Evolutionary conservation across 2,113 vertebrate species (phyloP).

Genomic region (Scolopax mira): DNA sequence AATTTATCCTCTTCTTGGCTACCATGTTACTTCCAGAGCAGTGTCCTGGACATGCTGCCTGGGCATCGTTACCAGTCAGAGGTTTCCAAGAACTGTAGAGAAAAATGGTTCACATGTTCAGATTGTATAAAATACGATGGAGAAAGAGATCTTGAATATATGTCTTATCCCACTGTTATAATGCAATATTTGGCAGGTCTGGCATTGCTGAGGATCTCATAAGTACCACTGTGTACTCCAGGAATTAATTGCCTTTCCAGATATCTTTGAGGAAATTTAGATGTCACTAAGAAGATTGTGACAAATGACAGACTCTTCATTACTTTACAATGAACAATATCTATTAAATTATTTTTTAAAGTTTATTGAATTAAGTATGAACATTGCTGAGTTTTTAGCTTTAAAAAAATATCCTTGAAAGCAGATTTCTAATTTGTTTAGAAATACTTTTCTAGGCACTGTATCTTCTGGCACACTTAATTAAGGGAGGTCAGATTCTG

Average conservation of each 20-base stretch:
- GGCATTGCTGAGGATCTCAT: neutral
- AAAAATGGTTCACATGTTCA: neutral
- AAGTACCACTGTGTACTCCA: neutral
- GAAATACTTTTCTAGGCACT: neutral
- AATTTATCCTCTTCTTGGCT: neutral
- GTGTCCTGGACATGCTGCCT: neutral
- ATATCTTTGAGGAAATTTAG: neutral
- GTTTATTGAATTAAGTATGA: neutral
- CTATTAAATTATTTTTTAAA: neutral
- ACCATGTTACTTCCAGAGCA: neutral
- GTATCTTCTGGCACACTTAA: neutral
- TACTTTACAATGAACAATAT: neutral
- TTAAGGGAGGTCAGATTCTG: neutral
- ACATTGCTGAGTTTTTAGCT: neutral
- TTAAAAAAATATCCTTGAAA: neutral
- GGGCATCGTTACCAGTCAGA: neutral
- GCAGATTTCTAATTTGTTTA: neutral
- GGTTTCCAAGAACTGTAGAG: neutral
- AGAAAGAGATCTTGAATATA: neutral
- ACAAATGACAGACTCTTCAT: neutral
- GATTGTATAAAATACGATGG: neutral
- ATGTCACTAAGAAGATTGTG: neutral
- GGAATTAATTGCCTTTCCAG: neutral
- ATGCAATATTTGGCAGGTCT: neutral
- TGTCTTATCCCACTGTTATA: neutral